Evolutionary conservation across 2,797 vertebrate genomes (phyloP).

Genomic region (Myotis pilosus): DNA sequence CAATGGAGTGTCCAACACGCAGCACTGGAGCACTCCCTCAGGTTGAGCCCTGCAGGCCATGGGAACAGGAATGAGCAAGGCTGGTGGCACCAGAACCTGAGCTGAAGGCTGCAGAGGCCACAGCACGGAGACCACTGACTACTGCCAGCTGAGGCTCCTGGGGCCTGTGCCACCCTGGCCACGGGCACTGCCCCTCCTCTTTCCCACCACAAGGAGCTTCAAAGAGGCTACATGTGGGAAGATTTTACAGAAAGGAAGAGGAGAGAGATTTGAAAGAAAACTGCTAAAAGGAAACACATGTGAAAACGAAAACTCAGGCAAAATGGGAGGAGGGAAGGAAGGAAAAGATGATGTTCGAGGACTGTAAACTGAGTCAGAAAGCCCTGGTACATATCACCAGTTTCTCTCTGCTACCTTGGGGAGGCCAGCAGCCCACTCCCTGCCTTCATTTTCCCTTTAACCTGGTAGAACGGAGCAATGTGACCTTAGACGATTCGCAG

Average conservation of each 20-base stretch:
- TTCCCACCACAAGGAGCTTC: background rate
- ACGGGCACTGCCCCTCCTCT: fast-evolving
- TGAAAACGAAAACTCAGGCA: constrained; percentile 49
- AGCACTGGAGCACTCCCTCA: background rate
- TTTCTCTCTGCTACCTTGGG: background rate
- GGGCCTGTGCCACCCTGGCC: background rate
- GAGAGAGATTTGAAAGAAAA: constrained; percentile 6
- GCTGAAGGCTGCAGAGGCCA: background rate
- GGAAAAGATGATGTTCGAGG: background rate
- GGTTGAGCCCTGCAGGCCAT: background rate
- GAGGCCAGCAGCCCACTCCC: background rate
- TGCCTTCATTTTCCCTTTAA: background rate
- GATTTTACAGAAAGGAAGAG: constrained; percentile 38
- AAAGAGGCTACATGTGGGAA: constrained; percentile 20
- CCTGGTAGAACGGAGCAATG: background rate
- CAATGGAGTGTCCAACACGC: background rate
- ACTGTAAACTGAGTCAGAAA: background rate
- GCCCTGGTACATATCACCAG: background rate
- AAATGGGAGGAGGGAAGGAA: background rate
- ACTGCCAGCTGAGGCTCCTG: background rate
- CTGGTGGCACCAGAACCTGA: background rate
- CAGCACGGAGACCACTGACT: background rate
- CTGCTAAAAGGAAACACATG: constrained; percentile 55
- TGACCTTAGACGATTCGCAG: background rate
- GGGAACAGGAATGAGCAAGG: background rate